These are phyloP conservation scores for Xestia sexstrigata DNA, from an alignment of 2,888 invertebrate genomes.

Conservation along the genomic window DNA sequence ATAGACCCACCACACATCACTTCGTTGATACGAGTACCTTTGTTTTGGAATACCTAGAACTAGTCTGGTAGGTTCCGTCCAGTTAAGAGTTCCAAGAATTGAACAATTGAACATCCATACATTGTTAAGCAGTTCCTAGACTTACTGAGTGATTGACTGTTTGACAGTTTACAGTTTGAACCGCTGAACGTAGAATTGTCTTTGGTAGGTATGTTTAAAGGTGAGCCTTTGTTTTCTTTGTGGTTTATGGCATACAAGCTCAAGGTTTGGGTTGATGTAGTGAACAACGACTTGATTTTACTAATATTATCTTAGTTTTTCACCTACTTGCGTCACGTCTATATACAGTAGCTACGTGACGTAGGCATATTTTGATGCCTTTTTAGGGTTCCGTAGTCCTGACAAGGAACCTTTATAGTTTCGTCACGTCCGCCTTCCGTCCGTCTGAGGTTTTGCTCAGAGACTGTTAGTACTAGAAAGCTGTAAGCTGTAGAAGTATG, in stretches of 20 bases:
- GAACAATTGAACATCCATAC: slow-evolving; percentile 15
- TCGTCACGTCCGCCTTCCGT: too few relatives aligned
- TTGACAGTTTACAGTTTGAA: slow-evolving; percentile 16
- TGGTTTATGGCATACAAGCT: background rate
- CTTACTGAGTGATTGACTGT: slow-evolving; percentile 47
- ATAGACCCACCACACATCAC: background rate
- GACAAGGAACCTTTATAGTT: too few relatives aligned
- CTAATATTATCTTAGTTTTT: background rate
- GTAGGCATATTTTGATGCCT: background rate
- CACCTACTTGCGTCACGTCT: too few relatives aligned
- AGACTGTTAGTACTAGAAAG: too few relatives aligned
- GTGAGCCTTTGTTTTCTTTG: slow-evolving; percentile 3
- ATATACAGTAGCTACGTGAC: background rate
- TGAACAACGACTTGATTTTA: background rate
- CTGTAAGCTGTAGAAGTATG: too few relatives aligned
- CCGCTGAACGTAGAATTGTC: background rate
- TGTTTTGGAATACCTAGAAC: slow-evolving; percentile 8
- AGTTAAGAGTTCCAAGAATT: slow-evolving; percentile 34
- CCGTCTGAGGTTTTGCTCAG: too few relatives aligned
- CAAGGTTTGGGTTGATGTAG: background rate
- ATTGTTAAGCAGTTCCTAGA: slow-evolving; percentile 42
- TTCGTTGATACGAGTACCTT: background rate
- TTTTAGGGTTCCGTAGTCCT: too few relatives aligned
- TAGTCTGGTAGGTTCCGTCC: slow-evolving; percentile 7
- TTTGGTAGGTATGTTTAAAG: slow-evolving; percentile 6